These are phyloP conservation scores for Orchestia grillus DNA, from an alignment of 1,140 invertebrate genomes.

Conservation along the genomic window DNA sequence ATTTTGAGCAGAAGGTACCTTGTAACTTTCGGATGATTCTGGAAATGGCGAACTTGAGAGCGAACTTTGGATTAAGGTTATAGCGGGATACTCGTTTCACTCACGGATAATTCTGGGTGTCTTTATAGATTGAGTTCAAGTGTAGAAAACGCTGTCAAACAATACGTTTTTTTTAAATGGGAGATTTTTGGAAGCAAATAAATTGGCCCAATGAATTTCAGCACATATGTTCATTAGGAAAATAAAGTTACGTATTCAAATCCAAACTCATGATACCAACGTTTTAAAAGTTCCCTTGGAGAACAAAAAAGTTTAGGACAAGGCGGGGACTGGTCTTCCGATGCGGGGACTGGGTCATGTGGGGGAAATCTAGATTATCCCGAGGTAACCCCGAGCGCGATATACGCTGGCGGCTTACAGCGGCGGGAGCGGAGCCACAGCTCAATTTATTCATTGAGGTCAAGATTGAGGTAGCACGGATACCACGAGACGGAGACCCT, in stretches of 20 bases:
- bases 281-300: not conserved
- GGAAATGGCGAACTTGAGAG: too few species aligned
- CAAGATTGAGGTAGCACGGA: slow-evolving; percentile 25
- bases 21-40: too few species aligned
- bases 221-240: not conserved
- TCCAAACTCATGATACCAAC: not conserved
- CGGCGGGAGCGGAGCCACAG: not conserved
- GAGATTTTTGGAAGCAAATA: too few species aligned
- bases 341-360: not conserved
- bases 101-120: not conserved
- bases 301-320: not conserved
- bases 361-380: not conserved
- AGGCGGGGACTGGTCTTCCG: not conserved
- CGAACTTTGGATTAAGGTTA: too few species aligned
- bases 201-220: not conserved
- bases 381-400: not conserved
- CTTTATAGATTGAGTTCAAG: not conserved
- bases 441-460: slow-evolving; percentile 42
- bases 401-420: not conserved
- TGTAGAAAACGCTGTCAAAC: not conserved
- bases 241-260: not conserved
- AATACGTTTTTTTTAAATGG: too few species aligned
- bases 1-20: too few species aligned
- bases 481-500: not conserved
- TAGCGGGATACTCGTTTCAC: too few species aligned